Evolutionary conservation across 1,140 invertebrate species (phyloP).

Genomic region (Chelonus insularis): DNA sequence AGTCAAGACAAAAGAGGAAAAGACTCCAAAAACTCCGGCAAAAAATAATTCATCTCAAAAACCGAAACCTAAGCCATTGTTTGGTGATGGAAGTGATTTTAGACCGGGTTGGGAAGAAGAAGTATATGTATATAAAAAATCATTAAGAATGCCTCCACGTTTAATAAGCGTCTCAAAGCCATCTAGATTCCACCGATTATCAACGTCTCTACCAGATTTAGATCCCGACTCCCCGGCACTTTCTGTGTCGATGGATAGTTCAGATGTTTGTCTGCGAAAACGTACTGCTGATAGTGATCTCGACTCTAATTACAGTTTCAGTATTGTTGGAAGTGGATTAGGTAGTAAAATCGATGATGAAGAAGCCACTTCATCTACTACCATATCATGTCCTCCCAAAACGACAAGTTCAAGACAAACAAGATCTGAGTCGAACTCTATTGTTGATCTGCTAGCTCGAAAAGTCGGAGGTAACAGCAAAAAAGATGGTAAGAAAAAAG

Average conservation of each 20-base stretch:
- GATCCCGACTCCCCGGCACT: constrained; percentile 70
- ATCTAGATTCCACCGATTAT: constrained; percentile 63
- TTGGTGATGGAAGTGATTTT: constrained; percentile 75
- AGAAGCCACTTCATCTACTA: constrained; percentile 66
- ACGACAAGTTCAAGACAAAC: constrained; percentile 34
- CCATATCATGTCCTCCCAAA: constrained; percentile 60
- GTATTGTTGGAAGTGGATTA: constrained; percentile 37
- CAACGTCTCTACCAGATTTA: constrained; percentile 75
- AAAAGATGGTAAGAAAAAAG: constrained; percentile 63
- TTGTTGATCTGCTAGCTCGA: constrained; percentile 67
- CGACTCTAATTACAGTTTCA: constrained; percentile 70
- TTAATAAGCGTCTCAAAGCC: constrained; percentile 75
- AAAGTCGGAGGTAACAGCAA: constrained; percentile 63
- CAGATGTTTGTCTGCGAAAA: constrained; percentile 45
- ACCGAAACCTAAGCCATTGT: constrained; percentile 62
- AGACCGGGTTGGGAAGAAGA: constrained; percentile 79
- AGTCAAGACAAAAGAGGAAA: constrained; percentile 55
- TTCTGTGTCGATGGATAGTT: constrained; percentile 61
- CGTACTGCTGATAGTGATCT: constrained; percentile 65
- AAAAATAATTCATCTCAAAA: constrained; percentile 36
- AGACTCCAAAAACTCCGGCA: constrained; percentile 29
- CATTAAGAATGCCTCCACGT: constrained; percentile 74
- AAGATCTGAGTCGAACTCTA: constrained; percentile 61
- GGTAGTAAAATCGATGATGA: constrained; percentile 69
- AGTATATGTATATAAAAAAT: constrained; percentile 78